A percentile compares a stretch with the other conserved stretches of the same genome.
Conservation (phyloP, 2,797 vertebrate genomes). For the Pseudochirops corinnae region DNA sequence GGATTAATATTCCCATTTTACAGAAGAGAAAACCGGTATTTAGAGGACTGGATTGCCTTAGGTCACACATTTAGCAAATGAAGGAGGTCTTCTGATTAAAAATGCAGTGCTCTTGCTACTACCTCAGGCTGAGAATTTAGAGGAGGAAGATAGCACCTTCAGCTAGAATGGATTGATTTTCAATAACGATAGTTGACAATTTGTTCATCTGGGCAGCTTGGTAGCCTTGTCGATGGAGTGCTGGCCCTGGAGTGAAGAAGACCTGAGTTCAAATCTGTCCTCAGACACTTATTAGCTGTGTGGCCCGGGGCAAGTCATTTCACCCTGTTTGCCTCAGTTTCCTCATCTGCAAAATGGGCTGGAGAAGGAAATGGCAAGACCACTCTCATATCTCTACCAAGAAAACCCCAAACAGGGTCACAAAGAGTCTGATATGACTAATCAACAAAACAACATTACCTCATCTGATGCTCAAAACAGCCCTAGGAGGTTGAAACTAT, state of each 20-base stretch:
- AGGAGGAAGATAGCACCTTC: too few species aligned
- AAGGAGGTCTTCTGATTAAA: too few species aligned
- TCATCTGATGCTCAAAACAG: background rate
- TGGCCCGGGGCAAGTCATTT: background rate
- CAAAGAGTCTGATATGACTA: background rate
- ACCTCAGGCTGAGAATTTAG: too few species aligned
- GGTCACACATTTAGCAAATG: too few species aligned
- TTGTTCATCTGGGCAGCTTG: too few species aligned
- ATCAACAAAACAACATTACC: background rate
- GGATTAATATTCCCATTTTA: background rate
- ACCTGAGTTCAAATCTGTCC: background rate
- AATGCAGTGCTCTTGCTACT: too few species aligned
- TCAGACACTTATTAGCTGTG: background rate
- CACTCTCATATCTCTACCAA: background rate
- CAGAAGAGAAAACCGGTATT: background rate
- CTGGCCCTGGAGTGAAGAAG: background rate
- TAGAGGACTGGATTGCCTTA: too few species aligned
- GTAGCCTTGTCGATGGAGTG: too few species aligned
- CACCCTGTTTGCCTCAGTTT: background rate
- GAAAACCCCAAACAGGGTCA: background rate
- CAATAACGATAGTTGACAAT: too few species aligned
- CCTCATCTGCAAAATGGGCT: background rate
- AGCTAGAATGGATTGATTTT: too few species aligned
- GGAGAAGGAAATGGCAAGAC: background rate
- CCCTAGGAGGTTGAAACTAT: background rate